Evolutionary conservation across 2,888 invertebrate genomes (phyloP), one percentile per base, ranked within the genome.

Genomic region (Endotricha flammealis): DNA sequence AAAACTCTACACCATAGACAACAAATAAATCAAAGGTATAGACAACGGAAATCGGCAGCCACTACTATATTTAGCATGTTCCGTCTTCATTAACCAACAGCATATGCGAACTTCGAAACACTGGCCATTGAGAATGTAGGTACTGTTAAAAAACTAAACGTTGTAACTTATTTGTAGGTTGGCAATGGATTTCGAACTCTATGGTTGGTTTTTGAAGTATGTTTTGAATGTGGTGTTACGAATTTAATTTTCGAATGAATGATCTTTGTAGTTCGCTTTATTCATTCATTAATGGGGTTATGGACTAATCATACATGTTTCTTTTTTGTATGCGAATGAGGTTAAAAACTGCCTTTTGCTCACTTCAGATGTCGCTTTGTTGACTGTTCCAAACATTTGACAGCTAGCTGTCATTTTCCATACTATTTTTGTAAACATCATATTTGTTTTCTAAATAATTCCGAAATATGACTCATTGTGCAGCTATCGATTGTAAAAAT

Each of bases 191-290:
- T 25, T 31, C 17, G 10, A 32, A 33, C 39, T 23, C 12, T 42
- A 29, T 33, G 1, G 2, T 14, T 5, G 12, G 7, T 1, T 0
- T 1, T 25, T 22, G 7, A 33, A 8, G 11, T 29, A 8, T 23
- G 12, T 35, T 29, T 29, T 29, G 12, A 7, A 14, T 14, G 34
- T 38, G 8, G 16, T 9, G n/a, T 6, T 3, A 1, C 2, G 12
- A 32, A 42, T 51, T 44, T 38, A 48, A 50, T 48, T 51, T 49
- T 29, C 45, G 48, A 34, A 53, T 57, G 53, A 57, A 56, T 57
- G 53, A 34, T 33, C 49, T 35, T 39, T 54, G 41, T 45, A 46
- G 42, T 53, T 52, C 44, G 50, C 48, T 52, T 54, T 55, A 51
- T 56, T 58, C 60, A 53, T 58, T 57, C 45, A 51, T 38, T 9